Evolutionary conservation across 2,888 invertebrate genomes (phyloP).

Genomic region (Omphaloscelis lunosa): DNA sequence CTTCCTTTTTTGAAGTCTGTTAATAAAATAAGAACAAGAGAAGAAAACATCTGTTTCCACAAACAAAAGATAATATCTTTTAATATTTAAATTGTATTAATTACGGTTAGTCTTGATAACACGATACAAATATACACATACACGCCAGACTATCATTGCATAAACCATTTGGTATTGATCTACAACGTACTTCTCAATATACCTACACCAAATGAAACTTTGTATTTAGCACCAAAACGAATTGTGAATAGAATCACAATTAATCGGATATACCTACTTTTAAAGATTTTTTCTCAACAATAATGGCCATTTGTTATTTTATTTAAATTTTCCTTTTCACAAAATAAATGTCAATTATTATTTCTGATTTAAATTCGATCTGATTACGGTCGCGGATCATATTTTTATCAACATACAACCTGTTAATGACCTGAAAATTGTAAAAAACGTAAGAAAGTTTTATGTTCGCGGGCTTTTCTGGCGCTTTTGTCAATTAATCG

Average conservation of each 20-base stretch:
- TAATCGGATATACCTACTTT: not conserved
- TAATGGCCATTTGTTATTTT: not conserved
- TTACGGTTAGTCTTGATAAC: slow-evolving; percentile 5
- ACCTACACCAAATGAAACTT: not conserved
- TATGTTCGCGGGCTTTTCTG: too few relatives aligned
- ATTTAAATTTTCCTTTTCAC: not conserved
- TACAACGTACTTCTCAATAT: not conserved
- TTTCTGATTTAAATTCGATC: not conserved
- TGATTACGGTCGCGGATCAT: not conserved
- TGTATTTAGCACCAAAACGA: slow-evolving; percentile 4
- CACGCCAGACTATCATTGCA: not conserved
- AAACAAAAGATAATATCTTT: not conserved
- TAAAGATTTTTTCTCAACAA: not conserved
- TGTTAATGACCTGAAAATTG: not conserved
- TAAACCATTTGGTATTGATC: not conserved
- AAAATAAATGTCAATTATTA: not conserved
- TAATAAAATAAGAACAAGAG: not conserved
- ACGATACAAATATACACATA: not conserved
- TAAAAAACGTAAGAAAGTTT: not conserved
- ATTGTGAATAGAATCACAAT: slow-evolving; percentile 1
- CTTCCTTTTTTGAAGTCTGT: too few relatives aligned
- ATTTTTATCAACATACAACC: not conserved
- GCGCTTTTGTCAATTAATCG: slow-evolving; percentile 22
- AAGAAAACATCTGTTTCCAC: slow-evolving; percentile 6
- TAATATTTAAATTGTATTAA: slow-evolving; percentile 1